A percentile compares a stretch with the other conserved stretches of the same genome.
phyloP scores from a whole-genome alignment of 64 coral and sea anemone genomes.

The Dendronephthya gigantea region DNA sequence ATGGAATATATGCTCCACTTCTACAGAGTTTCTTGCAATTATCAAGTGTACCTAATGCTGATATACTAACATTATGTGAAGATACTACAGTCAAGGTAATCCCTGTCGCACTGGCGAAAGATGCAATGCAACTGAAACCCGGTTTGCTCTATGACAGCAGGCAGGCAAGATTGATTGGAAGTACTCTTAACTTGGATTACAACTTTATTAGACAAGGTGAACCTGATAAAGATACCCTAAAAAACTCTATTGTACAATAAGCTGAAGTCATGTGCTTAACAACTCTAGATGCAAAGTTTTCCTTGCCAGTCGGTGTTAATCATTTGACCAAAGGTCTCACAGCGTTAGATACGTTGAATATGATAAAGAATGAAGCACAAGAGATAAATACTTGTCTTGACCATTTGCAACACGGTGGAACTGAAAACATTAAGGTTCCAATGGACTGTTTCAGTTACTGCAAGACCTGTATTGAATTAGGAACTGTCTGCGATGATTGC shows the following conservation, averaged over 20 bases:
- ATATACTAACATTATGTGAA: constrained; percentile 58
- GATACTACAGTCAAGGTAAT: constrained; percentile 43
- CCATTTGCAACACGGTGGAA: constrained; percentile 48
- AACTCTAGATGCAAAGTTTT: constrained; percentile 44
- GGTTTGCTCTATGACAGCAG: constrained; percentile 59
- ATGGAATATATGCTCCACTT: constrained; percentile 36
- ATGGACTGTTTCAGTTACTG: constrained; percentile 27
- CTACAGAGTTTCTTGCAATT: constrained; percentile 43
- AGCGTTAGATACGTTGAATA: constrained; percentile 48
- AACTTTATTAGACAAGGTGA: constrained; percentile 37
- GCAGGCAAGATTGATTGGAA: constrained; percentile 54
- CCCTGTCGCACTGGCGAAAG: constrained; percentile 54
- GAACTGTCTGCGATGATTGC: constrained; percentile 34
- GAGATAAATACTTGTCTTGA: constrained; percentile 48
- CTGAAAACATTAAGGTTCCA: constrained; percentile 9
- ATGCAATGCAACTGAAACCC: constrained; percentile 57
- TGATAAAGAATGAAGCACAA: constrained; percentile 49
- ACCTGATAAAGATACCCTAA: constrained; percentile 47
- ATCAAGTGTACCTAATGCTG: constrained; percentile 35
- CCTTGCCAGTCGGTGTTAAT: constrained; percentile 51
- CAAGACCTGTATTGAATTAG: constrained; percentile 7
- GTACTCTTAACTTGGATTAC: constrained; percentile 49
- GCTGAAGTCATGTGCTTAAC: constrained; percentile 42
- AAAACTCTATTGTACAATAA: constrained; percentile 37
- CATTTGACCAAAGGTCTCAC: constrained; percentile 47